phyloP scores from a whole-genome alignment of 2,113 vertebrate genomes.

The Pelodiscus sinensis region DNA sequence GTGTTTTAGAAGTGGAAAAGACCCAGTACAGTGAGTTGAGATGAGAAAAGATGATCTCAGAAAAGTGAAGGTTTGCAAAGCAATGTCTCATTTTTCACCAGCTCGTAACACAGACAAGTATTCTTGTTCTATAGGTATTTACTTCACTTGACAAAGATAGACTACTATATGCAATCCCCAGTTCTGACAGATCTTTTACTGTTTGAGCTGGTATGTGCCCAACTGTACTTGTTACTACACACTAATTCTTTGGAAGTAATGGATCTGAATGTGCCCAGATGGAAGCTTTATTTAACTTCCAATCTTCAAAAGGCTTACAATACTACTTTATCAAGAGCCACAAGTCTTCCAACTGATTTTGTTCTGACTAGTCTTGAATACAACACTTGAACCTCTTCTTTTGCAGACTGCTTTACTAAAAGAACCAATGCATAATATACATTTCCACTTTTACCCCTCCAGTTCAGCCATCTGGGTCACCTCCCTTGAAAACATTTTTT shows the following conservation, averaged over 20 bases:
- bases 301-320: neutral
- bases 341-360: neutral
- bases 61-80: neutral
- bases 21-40: neutral
- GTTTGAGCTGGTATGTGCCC: neutral
- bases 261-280: neutral
- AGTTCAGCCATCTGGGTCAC: neutral
- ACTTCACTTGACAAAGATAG: neutral
- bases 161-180: neutral
- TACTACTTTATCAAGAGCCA: neutral
- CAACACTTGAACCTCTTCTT: neutral
- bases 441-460: neutral
- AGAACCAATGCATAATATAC: neutral
- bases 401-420: neutral
- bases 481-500: neutral
- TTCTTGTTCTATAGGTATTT: neutral
- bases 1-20: neutral
- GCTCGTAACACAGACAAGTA: neutral
- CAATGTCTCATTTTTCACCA: neutral
- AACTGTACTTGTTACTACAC: neutral
- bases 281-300: neutral
- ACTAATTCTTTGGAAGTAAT: neutral
- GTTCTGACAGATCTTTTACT: neutral
- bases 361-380: neutral
- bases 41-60: neutral